Base-by-base conservation (phyloP, 92 coral and sea anemone genomes). In the Porites rus region DNA sequence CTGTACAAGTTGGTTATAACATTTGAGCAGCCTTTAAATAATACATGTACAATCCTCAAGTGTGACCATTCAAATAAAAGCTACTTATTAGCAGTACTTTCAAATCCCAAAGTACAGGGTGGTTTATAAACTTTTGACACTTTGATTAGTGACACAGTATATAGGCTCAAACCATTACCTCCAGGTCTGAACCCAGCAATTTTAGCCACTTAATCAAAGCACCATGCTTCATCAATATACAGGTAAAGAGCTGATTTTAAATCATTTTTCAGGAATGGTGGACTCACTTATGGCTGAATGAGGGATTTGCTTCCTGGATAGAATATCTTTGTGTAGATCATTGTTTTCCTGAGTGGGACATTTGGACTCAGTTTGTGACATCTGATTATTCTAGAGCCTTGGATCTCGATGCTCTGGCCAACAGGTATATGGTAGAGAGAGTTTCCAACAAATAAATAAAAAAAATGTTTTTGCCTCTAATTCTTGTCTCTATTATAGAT, bases 291-390 rank as follows among this genome's bases (percentile, higher is more conserved):
- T 96, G 99, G 99, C 79, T 96, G 65, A 96, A 96, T 76, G 99
- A 96, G 78, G 99, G 99, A 20, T 96, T 96, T 90, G 99, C 99
- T 11, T 91, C 97, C 13, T 96, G 99, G 99, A 96, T 96, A 46
- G 99, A 96, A 50, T 96, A 95, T 68, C 94, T 96, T 3, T 95
- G 98, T 78, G 98, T 96, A 3, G 98, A 95, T 54, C 94, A 89
- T 78, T 95, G 98, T 88, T 94, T 93, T 58, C 98, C 99, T 24
- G 92, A 96, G 75, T 96, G 96, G 79, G 99, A 96, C 81, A 95
- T 96, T 64, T 96, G 99, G 99, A 96, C 99, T 52, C 99, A 97
- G 96, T 97, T 97, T 93, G 99, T 97, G 21, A 97, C 99, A 0
- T 87, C 94, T 73, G 99, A 97, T 72, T 92, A 88, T 73, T 90